A percentile compares a stretch with the other conserved stretches of the same genome.
Conservation (phyloP, 1,140 invertebrate genomes). For the Ptiloglossa arizonensis region DNA sequence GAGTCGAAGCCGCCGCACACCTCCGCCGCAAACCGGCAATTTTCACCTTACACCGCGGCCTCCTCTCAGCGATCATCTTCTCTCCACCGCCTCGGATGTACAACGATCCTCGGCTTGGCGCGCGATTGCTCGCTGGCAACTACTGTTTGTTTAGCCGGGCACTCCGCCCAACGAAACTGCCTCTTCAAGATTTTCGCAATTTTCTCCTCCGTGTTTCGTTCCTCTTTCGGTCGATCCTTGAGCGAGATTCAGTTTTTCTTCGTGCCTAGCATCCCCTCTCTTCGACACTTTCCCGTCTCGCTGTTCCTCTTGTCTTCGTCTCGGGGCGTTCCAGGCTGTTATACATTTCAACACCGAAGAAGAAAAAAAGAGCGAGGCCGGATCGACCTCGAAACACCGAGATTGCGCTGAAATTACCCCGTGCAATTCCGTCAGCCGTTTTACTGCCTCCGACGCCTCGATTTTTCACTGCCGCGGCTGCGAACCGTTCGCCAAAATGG, state of each 20-base stretch:
- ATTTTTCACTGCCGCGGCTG: neutral
- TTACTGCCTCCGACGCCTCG: constrained; percentile 23
- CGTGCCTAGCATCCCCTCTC: neutral
- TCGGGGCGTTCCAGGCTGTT: neutral
- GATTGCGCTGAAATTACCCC: constrained; percentile 16
- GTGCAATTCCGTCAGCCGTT: constrained; percentile 5
- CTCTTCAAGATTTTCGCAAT: constrained; percentile 54
- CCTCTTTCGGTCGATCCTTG: constrained; percentile 2
- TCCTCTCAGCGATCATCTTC: constrained; percentile 53
- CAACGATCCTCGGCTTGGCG: constrained; percentile 14
- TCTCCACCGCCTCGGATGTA: constrained; percentile 16
- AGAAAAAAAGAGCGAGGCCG: neutral
- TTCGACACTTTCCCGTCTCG: too few relatives aligned
- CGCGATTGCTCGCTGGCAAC: constrained; percentile 63
- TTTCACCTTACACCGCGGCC: constrained; percentile 49
- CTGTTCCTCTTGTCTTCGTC: constrained; percentile 6
- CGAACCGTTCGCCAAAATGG: constrained; percentile 17
- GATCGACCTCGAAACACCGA: constrained; percentile 7
- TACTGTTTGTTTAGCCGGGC: constrained; percentile 73
- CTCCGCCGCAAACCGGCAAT: too few relatives aligned
- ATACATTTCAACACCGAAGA: too few relatives aligned
- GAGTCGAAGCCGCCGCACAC: neutral
- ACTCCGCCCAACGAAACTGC: constrained; percentile 52
- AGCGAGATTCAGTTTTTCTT: constrained; percentile 9
- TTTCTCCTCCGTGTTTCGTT: constrained; percentile 25